These are phyloP conservation scores for Brassicogethes aeneus DNA, from an alignment of 2,888 invertebrate species.

Conservation along the genomic window DNA sequence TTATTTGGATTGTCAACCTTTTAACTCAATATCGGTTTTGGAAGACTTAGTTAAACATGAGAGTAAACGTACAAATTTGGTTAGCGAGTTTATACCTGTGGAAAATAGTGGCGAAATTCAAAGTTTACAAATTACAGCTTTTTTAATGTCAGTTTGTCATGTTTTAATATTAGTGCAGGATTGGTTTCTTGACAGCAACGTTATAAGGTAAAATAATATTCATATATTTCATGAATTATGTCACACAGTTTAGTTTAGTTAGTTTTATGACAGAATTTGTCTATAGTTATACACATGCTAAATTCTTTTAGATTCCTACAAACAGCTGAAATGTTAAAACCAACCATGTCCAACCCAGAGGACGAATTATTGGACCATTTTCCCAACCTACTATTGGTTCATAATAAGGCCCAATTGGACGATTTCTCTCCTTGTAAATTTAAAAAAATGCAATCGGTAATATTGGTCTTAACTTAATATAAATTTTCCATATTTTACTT, in stretches of 20 bases:
- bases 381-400: constrained; percentile 75
- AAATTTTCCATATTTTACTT: constrained; percentile 14
- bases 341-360: constrained; percentile 58
- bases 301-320: constrained; percentile 59
- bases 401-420: constrained; percentile 68
- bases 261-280: too few relatives aligned
- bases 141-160: constrained; percentile 84
- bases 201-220: constrained; percentile 50
- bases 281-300: too few relatives aligned
- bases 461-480: constrained; percentile 10
- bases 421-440: constrained; percentile 59
- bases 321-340: constrained; percentile 81
- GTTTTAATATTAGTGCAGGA: constrained; percentile 82
- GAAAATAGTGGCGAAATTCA: constrained; percentile 58
- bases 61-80: constrained; percentile 39
- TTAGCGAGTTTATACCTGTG: constrained; percentile 52
- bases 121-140: constrained; percentile 72
- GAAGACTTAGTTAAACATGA: constrained; percentile 53
- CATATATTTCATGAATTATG: neutral
- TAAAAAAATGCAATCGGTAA: constrained; percentile 51
- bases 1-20: constrained; percentile 79
- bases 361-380: constrained; percentile 65
- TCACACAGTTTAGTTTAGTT: neutral
- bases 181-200: constrained; percentile 78
- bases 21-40: constrained; percentile 57